Conservation (phyloP, 2,113 vertebrate species). For the Takifugu flavidus region DNA sequence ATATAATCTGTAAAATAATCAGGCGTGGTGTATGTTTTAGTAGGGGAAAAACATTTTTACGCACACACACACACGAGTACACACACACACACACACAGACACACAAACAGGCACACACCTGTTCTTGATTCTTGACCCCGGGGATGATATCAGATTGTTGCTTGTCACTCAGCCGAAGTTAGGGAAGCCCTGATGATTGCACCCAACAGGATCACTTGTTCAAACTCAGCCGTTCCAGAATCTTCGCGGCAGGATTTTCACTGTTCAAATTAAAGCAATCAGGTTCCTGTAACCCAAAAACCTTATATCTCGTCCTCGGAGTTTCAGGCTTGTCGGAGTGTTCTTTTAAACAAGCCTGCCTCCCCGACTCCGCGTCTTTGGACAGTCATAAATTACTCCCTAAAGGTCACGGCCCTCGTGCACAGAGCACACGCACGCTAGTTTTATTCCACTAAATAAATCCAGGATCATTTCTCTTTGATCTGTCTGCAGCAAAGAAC, state of each 20-base stretch:
- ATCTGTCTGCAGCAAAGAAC: conserved; percentile 18
- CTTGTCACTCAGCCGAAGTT: conserved; percentile 42
- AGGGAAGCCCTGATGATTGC: conserved; percentile 30
- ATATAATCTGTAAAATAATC: background rate
- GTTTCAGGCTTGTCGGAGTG: background rate
- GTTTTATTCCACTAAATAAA: conserved; percentile 18
- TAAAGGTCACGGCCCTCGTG: conserved; percentile 28
- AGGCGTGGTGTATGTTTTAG: too few species aligned
- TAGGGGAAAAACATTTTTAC: too few species aligned
- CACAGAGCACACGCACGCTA: background rate
- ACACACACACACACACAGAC: conserved; percentile 1
- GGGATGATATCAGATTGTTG: conserved; percentile 48
- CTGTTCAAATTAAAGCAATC: conserved; percentile 17
- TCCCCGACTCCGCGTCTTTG: conserved; percentile 1
- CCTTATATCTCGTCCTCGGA: too few species aligned
- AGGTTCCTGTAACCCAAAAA: background rate
- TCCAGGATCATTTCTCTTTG: conserved; percentile 16
- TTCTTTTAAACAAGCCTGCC: background rate
- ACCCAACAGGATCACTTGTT: conserved; percentile 33
- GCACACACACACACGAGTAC: too few species aligned
- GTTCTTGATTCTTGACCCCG: conserved; percentile 52
- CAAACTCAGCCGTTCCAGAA: background rate
- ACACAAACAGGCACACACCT: conserved; percentile 39
- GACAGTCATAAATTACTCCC: conserved; percentile 23
- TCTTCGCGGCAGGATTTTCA: too few species aligned